These are phyloP conservation scores for Brenthis ino DNA, from an alignment of 2,888 invertebrate genomes.

Conservation along the genomic window DNA sequence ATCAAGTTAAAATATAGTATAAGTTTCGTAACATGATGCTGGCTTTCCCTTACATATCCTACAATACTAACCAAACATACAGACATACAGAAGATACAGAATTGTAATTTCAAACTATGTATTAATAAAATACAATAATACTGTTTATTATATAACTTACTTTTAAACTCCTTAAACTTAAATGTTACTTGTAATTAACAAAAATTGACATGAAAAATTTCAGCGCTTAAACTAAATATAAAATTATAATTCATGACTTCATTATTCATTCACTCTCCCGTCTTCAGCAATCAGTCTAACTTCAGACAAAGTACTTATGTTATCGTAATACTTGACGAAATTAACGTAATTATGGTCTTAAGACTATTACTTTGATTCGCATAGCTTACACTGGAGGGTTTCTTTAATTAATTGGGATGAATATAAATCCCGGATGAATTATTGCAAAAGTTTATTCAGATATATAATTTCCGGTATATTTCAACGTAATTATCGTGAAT, in stretches of 20 bases:
- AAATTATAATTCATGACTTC: constrained; percentile 20
- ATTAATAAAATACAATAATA: too few relatives aligned
- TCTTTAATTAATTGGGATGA: constrained; percentile 13
- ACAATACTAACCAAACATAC: too few relatives aligned
- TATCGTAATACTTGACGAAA: constrained; percentile 35
- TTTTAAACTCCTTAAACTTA: too few relatives aligned
- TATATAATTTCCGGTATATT: background rate
- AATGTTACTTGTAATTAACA: background rate
- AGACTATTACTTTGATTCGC: constrained; percentile 30
- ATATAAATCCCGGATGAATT: constrained; percentile 16
- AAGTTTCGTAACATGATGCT: too few relatives aligned
- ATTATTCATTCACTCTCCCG: constrained; percentile 22
- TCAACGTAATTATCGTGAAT: too few relatives aligned
- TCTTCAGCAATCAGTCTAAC: constrained; percentile 25
- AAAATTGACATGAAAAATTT: background rate
- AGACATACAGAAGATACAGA: too few relatives aligned
- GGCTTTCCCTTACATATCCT: too few relatives aligned
- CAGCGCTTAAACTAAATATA: constrained; percentile 5
- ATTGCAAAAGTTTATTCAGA: background rate
- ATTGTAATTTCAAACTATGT: too few relatives aligned
- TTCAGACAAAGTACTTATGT: constrained; percentile 31
- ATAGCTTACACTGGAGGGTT: constrained; percentile 30
- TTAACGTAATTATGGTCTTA: constrained; percentile 36
- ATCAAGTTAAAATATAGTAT: too few relatives aligned
- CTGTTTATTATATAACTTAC: too few relatives aligned